Percentiles rank a stretch among this genome's conserved stretches.
These are phyloP conservation scores for Brienomyrus longianalis DNA, from an alignment of 2,113 vertebrate species.

Conservation along the genomic window DNA sequence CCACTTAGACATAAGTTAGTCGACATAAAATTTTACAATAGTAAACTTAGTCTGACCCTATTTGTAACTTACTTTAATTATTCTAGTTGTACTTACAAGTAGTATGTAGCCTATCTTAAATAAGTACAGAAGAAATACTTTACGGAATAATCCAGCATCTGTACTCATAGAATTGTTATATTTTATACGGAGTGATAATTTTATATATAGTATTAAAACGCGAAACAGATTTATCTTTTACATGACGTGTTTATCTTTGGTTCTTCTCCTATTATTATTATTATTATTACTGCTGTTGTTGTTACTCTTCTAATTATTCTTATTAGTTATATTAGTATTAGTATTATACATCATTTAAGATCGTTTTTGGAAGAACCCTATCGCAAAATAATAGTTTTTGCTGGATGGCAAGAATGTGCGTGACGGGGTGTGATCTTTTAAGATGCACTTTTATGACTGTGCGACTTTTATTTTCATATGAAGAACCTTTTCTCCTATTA, in stretches of 20 bases:
- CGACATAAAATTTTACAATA: not conserved
- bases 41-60: not conserved
- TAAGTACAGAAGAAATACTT: not conserved
- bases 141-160: not conserved
- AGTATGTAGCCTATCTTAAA: not conserved
- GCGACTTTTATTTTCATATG: not conserved
- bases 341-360: not conserved
- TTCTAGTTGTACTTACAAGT: not conserved
- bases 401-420: not conserved
- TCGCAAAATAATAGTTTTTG: not conserved
- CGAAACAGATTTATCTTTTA: not conserved
- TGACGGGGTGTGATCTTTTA: not conserved
- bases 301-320: not conserved
- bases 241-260: not conserved
- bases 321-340: not conserved
- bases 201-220: not conserved
- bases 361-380: not conserved
- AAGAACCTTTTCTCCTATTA: not conserved
- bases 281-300: not conserved
- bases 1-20: not conserved
- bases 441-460: not conserved
- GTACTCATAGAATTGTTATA: not conserved
- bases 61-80: not conserved
- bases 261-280: not conserved
- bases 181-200: not conserved